phyloP scores from a whole-genome alignment of 1,140 invertebrate species.

The Rhopalosiphum maidis region DNA sequence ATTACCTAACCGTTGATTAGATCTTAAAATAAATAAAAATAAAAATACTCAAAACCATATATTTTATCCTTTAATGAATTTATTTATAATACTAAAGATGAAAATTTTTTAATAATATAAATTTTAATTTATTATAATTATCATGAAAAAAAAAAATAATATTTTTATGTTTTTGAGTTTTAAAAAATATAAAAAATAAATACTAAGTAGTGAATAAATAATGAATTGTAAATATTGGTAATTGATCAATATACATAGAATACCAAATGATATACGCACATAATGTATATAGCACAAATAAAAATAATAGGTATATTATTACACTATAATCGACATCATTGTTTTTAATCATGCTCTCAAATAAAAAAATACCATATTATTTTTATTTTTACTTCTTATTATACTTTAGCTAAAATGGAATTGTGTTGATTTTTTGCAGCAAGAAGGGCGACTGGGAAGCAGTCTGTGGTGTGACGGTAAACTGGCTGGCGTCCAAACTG shows the following conservation, averaged over 20 bases:
- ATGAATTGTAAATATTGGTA: not conserved
- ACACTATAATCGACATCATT: not conserved
- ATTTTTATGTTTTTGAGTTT: not conserved
- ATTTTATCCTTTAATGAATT: not conserved
- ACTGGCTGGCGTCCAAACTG: slow-evolving; percentile 59
- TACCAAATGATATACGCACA: no score
- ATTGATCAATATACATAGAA: not conserved
- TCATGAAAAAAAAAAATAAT: not conserved
- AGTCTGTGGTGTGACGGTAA: slow-evolving; percentile 58
- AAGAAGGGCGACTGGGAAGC: slow-evolving; percentile 54
- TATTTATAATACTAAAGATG: not conserved
- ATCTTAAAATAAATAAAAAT: not conserved
- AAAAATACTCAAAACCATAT: not conserved
- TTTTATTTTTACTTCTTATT: not conserved
- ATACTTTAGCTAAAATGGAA: not conserved
- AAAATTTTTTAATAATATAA: not conserved
- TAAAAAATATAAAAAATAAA: no score
- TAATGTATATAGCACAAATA: not conserved
- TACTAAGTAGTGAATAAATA: slow-evolving; percentile 4
- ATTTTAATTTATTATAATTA: not conserved
- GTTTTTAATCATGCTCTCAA: not conserved
- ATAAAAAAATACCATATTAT: not conserved
- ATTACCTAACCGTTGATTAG: not conserved
- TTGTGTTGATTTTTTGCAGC: slow-evolving; percentile 36
- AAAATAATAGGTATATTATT: not conserved